Base-by-base conservation (phyloP, 2,888 invertebrate species). In the Yponomeuta malinellus region DNA sequence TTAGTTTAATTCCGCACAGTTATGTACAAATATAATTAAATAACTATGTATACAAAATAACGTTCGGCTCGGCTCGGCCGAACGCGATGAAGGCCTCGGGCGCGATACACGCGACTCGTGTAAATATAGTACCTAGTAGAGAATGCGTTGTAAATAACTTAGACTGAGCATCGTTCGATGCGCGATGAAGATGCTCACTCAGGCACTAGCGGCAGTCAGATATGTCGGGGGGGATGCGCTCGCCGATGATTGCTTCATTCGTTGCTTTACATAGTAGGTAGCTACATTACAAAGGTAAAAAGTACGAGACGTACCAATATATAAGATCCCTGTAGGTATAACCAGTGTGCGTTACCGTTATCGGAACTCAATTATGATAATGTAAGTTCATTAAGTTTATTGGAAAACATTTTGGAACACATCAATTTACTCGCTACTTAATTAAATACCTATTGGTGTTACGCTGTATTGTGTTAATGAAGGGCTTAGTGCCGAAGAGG, bases 381-480 rank as follows among this genome's bases (percentile, higher is more conserved):
- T 43, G 43, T 37, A 43, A 43, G 43, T 43, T 5, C 43, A 65
- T n/a, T 76, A 83, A 83, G 84, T 78, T 78, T 79, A 83, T 78
- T 87, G 89, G 88, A 90, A 89, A 89, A 89, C 88, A 74, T 85
- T 85, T 75, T 88, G 88, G 89, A 90, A 90, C 90, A 90, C 90
- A 89, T 88, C 76, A 80, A 65, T 65, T 65, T 29, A 63, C 15
- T 63, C 4, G 63, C 23, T 63, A 43, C 43, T 43, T 43, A 43
- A 8, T 5, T 43, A 43, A 43, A 8, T 43, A 2, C 2, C 2
- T 37, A 43, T 8, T 8, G 9, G 43, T 43, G 43, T 43, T 43
- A 8, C 43, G 37, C 2, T 37, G 37, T 37, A 1, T 37, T 37
- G 37, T 43, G 43, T 43, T 43, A 43, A 8, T 8, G 43, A 8